Evolutionary conservation across 2,888 invertebrate species (phyloP), one percentile per base, ranked within the genome.

Genomic region (Leptinotarsa peninsularis): DNA sequence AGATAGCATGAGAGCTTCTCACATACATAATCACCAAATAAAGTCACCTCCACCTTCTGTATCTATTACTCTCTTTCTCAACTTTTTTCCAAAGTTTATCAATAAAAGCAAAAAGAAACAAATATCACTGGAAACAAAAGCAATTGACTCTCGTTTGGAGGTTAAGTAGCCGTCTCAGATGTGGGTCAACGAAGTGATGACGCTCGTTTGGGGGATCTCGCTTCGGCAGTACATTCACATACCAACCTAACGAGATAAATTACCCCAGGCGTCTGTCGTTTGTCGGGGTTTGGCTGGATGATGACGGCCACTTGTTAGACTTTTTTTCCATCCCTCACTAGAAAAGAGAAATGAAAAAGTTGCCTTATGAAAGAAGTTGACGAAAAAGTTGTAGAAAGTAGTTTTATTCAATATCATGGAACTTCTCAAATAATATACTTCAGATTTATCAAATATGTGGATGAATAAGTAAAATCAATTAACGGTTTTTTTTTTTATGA

Each of bases 231-330:
- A 33, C 27, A 63, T 63, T 18, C 63, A 58, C 58, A 58, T 58
- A 58, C 58, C 58, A 23, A 58, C 23, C 58, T 58, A 21, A 58
- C 58, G 58, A 23, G 58, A 58, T 58, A 58, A 58, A 58, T 58
- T 58, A 23, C 23, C 58, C 58, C 23, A 23, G 21, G 10, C 13
- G 23, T 58, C 23, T 14, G 21, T 58, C 15, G 23, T 58, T 58
- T 58, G 58, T 58, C 23, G 21, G 23, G 58, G 18, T 23, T 23
- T 58, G 14, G 56, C 56, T 23, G 58, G 14, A 23, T 58, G 58
- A 27, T 14, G 58, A 21, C 58, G 17, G 58, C 58, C 21, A 58
- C 58, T 58, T 58, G 58, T 58, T 23, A 58, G 54, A 54, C 58
- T 23, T 58, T 23, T 58, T 58, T 21, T 4, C 14, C 21, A 52